Evolutionary conservation across 2,113 vertebrate genomes (phyloP).

Genomic region (Corythaeola cristata): DNA sequence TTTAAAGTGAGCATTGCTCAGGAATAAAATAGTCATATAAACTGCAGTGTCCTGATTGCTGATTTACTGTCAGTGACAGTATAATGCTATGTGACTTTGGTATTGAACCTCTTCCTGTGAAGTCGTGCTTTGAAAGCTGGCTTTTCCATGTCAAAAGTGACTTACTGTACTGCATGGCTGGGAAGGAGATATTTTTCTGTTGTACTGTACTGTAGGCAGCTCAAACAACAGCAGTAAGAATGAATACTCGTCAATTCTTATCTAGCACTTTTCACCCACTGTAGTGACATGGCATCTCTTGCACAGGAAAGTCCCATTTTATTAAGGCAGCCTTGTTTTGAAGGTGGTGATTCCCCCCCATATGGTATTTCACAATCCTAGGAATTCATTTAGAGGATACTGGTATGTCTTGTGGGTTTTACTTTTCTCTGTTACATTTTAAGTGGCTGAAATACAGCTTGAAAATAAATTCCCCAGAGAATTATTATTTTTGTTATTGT

Average conservation of each 20-base stretch:
- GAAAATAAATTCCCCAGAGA: background rate
- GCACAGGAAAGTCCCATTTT: background rate
- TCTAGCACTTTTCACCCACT: background rate
- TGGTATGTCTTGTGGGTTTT: background rate
- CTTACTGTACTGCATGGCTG: background rate
- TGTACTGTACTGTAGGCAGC: background rate
- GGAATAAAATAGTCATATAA: background rate
- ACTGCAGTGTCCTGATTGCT: background rate
- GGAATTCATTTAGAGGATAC: background rate
- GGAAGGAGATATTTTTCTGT: background rate
- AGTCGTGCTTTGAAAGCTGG: background rate
- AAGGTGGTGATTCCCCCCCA: background rate
- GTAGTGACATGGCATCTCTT: background rate
- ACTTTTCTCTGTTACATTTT: background rate
- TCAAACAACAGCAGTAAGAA: background rate
- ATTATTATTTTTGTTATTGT: background rate
- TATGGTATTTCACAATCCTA: background rate
- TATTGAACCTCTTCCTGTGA: background rate
- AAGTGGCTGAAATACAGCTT: background rate
- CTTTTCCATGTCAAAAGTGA: background rate
- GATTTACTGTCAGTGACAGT: background rate
- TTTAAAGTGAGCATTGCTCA: background rate
- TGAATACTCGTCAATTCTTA: background rate
- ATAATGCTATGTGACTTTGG: background rate
- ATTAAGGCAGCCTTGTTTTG: background rate